Evolutionary conservation across 2,797 vertebrate genomes (phyloP), one percentile per base, ranked within the genome.

Genomic region (Setipinna tenuifilis): DNA sequence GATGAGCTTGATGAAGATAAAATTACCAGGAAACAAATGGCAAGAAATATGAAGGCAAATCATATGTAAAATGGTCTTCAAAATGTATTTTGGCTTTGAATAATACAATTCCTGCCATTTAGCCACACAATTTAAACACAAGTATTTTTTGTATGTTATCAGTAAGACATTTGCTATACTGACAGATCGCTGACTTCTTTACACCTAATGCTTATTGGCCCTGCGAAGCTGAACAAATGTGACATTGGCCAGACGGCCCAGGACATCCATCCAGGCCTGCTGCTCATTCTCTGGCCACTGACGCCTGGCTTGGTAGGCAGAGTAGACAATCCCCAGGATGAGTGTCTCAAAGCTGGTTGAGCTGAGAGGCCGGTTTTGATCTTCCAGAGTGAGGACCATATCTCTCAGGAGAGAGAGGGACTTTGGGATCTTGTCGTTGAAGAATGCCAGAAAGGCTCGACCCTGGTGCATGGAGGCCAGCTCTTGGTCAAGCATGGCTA

Each of bases 391-490:
- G 50, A 41, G 83, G 89, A 95, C 91, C 87, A 92, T 91, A 88
- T 94, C 92, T 88, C 93, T 87, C 78, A 96, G 93, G 25, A 95
- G 93, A 54, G 89, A 41, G 0, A 90, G 87, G 83, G 91, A 93
- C 90, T 93, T 96, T 81, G 97, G 96, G 87, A 97, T 92, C 28
- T 93, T 91, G 46, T 94, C 90, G 31, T 97, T 95, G 82, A 97
- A 94, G 82, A 95, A 82, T 46, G 89, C 87, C 83, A 94, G 71
- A 87, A 97, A 95, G 14, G 87, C 89, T 75, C 83, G 91, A 1
- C 95, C 96, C 0, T 91, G 87, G 83, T 90, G 93, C 91, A 96
- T 96, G 0, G 97, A 98, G 0, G 96, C 96, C 93, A 98, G 91
- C 91, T 98, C 97, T 88, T 96, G 90, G 0, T 98, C 97, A 21